Evolutionary conservation across 2,113 vertebrate species (phyloP), one percentile per base, ranked within the genome.

Genomic region (Triplophysa dalaica): DNA sequence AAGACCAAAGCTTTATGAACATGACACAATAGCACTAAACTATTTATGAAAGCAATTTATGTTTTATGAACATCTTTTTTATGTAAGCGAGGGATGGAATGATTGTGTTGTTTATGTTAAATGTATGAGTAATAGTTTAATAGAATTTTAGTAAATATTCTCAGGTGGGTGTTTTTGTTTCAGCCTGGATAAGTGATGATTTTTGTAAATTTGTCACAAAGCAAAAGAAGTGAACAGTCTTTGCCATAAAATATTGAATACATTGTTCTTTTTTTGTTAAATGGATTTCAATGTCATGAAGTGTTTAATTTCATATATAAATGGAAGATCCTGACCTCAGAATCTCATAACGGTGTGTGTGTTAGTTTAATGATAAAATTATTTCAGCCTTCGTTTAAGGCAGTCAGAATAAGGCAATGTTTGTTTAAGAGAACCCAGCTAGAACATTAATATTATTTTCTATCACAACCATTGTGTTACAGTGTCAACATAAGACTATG

Each of bases 1-100:
- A 90, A 92, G 70, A 17, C 87, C 0, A 98, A 98, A 87, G 85
- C 17, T 38, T 58, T 93, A 0, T 84, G 43, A 81, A 58, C 41
- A 16, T 2, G 33, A 21, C 73, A 54, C 2, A 41, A 58, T 9
- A 2, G 22, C n/a, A 41, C 74, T 21, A 8, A 64, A 19, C 60
- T 22, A 17, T 50, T 77, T 29, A 77, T 65, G 29, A 67, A 58
- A 75, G 19, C 16, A 75, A 60, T 22, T 22, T 66, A 29, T 45
- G 68, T 78, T 72, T 56, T 29, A 81, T 65, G 21, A 45, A 74
- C 61, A 8, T 83, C 79, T n/a, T 79, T 67, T 54, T 19, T 17
- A 54, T 12, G 3, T 29, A 21, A 33, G 4, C 19, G 17, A 33
- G 2, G 33, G 7, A 21, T 68, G n/a, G 7, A 22, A 70, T 70